Base-by-base conservation (phyloP, 2,797 vertebrate genomes). In the Pelobates cultripes region DNA sequence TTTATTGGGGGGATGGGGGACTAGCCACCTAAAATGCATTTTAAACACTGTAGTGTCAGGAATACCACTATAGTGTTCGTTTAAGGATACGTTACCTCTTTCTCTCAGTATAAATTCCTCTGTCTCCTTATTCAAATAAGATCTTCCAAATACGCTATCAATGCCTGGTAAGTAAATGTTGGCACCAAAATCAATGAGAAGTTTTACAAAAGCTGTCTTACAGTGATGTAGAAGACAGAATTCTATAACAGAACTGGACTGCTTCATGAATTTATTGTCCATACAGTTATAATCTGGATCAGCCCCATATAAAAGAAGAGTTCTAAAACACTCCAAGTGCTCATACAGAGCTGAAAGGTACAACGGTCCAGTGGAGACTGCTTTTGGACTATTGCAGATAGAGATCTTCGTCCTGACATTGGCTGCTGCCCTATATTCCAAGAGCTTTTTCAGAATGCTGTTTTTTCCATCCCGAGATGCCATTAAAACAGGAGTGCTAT, bases 271-370 rank as follows among this genome's bases (percentile, higher is more conserved):
- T 84, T 78, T 91, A 82, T 88, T 86, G 0, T 98, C 95, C 0
- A 91, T 95, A 91, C 97, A 98, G 90, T 99, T 99, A 85, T 95
- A 99, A 91, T 99, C 81, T 0, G 97, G 96, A 79, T 98, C 94
- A 0, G 97, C 96, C 0, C 96, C 97, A 0, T 96, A 86, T 0
- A 97, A 94, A 4, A 99, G 92, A 53, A 98, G 93, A 70, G 94
- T 83, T 66, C 90, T 96, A 72, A 99, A 98, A 87, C 97, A 97
- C 79, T 96, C 94, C 84, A 98, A 89, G 43, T 97, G 97, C 41
- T 95, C 94, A 0, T 99, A 99, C 43, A 93, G 93, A 0, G 96
- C 96, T 0, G 97, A 93, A 7, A 98, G 93, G 80, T 98, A 98
- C 2, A 99, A 94, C 0, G 97, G 95, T 0, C 97, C 97, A 0